Evolutionary conservation across 2,888 invertebrate species (phyloP), one percentile per base, ranked within the genome.

Genomic region (Sycophila texana): DNA sequence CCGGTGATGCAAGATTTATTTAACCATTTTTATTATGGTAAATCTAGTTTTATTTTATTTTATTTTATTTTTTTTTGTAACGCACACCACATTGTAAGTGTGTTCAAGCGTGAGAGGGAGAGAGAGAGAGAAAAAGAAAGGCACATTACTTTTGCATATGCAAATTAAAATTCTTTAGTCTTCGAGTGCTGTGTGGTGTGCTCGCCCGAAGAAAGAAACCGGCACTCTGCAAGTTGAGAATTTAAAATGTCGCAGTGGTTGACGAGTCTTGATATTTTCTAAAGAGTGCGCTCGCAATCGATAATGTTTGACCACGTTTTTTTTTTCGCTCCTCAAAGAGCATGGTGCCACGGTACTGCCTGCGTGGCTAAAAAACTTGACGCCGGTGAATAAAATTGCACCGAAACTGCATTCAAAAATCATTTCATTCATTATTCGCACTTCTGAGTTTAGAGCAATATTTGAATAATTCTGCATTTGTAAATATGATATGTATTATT

Each of bases 231-330:
- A 63, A 39, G 39, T 63, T 30, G 47, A 63, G 63, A 39, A 18
- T 18, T 61, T 18, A 74, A 51, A 74, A 74, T 67, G 58, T 67
- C 65, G 22, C 66, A 74, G 74, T 51, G 74, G 65, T 53, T 39
- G 53, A 12, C 14, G 51, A 30, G 51, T 49, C 20, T 22, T 58
- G 18, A 60, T 26, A 67, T 67, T 39, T 68, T 61, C 75, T 58
- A 75, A 67, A 68, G 68, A 49, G 16, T 1, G 7, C 18, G 18
- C 20, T 16, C 10, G 18, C 51, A 39, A 68, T 67, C 60, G 39
- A 75, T 68, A 60, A 53, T 60, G n/a, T 73, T 51, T 30, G 57
- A 66, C 66, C 13, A 16, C 2, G 5, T 22, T 51, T 51, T 22
- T 66, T 66, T 16, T 39, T 39, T 26, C 26, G 39, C 18, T 16